Percentiles rank a stretch among this genome's conserved stretches.
Conservation (phyloP, 1,140 invertebrate genomes). For the Papilio helenus region DNA sequence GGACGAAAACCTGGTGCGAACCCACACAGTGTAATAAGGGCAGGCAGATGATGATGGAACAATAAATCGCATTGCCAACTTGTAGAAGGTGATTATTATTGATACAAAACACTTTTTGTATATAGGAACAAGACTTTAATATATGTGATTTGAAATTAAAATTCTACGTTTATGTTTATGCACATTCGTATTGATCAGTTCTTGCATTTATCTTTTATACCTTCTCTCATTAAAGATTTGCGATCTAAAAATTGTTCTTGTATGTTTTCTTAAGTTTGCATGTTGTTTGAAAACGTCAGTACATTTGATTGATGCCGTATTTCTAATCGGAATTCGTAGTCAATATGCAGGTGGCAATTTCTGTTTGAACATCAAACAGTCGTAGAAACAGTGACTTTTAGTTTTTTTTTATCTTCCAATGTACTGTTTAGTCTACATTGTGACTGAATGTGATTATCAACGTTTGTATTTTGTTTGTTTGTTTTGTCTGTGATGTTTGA, state of each 20-base stretch:
- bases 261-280: constrained; percentile 12
- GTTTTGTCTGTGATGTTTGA: constrained; percentile 36
- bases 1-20: too few relatives aligned
- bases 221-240: background rate
- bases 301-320: constrained; percentile 14
- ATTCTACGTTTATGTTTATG: background rate
- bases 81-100: too few relatives aligned
- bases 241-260: background rate
- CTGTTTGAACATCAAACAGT: constrained; percentile 32
- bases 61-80: too few relatives aligned
- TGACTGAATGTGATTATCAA: constrained; percentile 26
- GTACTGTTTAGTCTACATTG: constrained; percentile 33
- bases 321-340: constrained; percentile 10
- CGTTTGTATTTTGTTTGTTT: constrained; percentile 24
- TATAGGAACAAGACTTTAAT: too few relatives aligned
- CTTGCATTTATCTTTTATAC: background rate
- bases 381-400: constrained; percentile 12
- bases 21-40: too few relatives aligned
- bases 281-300: constrained; percentile 10
- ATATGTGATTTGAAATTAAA: too few relatives aligned
- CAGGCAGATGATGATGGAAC: too few relatives aligned
- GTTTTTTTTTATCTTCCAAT: background rate
- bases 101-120: too few relatives aligned
- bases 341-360: constrained; percentile 28
- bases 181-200: background rate